Conservation (phyloP, 2,113 vertebrate genomes). For the Struthio camelus region DNA sequence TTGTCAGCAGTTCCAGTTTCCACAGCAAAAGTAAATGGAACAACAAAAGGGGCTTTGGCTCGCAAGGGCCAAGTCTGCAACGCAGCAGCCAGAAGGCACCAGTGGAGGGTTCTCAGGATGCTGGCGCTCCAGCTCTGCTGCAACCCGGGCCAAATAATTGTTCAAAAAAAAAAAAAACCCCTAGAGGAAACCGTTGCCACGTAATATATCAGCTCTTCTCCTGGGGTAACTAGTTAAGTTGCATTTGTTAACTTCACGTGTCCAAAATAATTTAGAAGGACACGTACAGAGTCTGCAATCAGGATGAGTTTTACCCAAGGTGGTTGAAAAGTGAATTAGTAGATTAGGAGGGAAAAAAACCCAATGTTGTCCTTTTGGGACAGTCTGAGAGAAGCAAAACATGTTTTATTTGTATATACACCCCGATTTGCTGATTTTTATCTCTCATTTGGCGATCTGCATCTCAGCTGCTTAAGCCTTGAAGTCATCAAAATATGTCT, state of each 20-base stretch:
- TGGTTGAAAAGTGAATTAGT: background rate
- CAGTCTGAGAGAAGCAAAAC: background rate
- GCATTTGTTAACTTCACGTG: background rate
- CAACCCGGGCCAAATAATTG: background rate
- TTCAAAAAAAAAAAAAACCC: background rate
- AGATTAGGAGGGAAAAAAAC: accelerated
- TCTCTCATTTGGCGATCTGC: accelerated
- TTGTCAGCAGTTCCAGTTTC: background rate
- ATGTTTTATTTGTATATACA: accelerated
- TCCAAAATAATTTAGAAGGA: accelerated
- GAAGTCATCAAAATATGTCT: accelerated
- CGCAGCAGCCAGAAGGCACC: background rate
- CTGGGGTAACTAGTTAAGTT: background rate
- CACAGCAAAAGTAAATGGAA: background rate
- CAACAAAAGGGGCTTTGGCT: background rate
- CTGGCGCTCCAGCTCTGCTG: background rate
- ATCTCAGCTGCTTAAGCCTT: background rate
- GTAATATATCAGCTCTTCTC: accelerated
- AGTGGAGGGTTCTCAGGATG: accelerated
- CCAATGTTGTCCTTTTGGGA: background rate
- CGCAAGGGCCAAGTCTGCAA: no score
- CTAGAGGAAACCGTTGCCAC: background rate
- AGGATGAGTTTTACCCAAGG: background rate
- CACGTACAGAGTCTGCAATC: accelerated
- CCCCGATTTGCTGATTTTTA: accelerated